These are phyloP conservation scores for Malthinus seriepunctatus DNA, from an alignment of 2,888 invertebrate species.

Conservation along the genomic window DNA sequence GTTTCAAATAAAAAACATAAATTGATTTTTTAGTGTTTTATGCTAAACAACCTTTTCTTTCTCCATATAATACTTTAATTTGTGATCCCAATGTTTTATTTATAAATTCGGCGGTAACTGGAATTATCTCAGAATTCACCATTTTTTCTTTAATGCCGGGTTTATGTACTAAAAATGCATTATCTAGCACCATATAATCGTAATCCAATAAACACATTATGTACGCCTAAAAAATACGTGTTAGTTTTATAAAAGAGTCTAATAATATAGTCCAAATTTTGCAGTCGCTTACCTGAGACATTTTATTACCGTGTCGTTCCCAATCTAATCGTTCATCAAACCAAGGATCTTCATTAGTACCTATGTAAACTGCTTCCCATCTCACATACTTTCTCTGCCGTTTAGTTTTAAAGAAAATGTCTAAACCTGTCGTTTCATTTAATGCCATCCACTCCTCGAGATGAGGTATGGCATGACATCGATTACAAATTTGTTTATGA, in stretches of 20 bases:
- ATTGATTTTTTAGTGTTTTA: neutral
- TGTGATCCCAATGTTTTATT: constrained; percentile 24
- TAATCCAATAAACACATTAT: constrained; percentile 82
- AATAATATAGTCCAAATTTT: neutral
- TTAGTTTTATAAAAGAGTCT: neutral
- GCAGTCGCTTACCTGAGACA: constrained; percentile 55
- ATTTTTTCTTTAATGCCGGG: constrained; percentile 60
- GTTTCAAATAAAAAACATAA: neutral
- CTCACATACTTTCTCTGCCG: constrained; percentile 47
- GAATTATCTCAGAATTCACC: constrained; percentile 43
- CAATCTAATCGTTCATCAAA: constrained; percentile 59
- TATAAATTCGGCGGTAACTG: constrained; percentile 24
- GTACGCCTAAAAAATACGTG: constrained; percentile 66
- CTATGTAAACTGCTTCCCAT: constrained; percentile 61
- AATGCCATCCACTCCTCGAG: constrained; percentile 52
- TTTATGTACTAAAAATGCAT: constrained; percentile 82
- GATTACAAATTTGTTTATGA: constrained; percentile 58
- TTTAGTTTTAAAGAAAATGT: constrained; percentile 53
- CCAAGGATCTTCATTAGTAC: constrained; percentile 55
- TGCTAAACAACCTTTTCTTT: constrained; percentile 11
- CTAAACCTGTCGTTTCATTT: constrained; percentile 38
- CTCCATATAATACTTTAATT: constrained; percentile 14
- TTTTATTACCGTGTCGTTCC: constrained; percentile 61
- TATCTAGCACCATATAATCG: constrained; percentile 84
- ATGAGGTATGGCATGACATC: constrained; percentile 56